Evolutionary conservation across 2,797 vertebrate genomes (phyloP), one percentile per base, ranked within the genome.

Genomic region (Molossus alvarezi): DNA sequence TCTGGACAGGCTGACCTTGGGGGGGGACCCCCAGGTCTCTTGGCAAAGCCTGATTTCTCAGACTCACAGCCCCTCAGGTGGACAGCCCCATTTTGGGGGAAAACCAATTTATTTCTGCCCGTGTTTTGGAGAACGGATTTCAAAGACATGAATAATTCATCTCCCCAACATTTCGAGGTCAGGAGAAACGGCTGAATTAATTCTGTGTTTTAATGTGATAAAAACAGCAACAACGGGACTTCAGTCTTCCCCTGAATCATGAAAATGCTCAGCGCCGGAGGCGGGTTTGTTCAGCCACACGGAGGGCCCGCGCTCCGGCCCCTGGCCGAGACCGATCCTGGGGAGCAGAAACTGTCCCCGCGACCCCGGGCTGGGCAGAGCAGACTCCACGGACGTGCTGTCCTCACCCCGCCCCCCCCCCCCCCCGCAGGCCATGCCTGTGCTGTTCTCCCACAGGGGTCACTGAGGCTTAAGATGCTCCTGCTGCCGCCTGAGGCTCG

Each of bases 111-210:
- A 72, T 71, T 89, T 95, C 25, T 69, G n/a, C 45, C 7, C 51
- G 3, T 77, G 69, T 96, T 93, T 91, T 95, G 88, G 75, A 95
- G 76, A 58, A 81, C 7, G 55, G 64, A 62, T 79, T 91, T 90
- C 92, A 71, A 76, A 77, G 67, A 51, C 6, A 85, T 75, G 90
- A 94, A 95, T 88, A 88, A 95, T 94, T 95, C 79, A 73, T 73
- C 53, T 73, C 57, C 23, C 84, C 84, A 62, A 80, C 81, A 33
- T 92, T 85, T 88, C 65, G 67, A 90, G 88, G 90, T 94, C 88
- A 85, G 88, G 58, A 94, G 81, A 67, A 92, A 60, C 2, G n/a
- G 41, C 90, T 64, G 88, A 67, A 92, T 87, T 81, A 86, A 88
- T 69, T 92, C 75, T 90, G 67, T 73, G 88, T 88, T 86, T 94